phyloP scores from a whole-genome alignment of 2,888 invertebrate species.

The Watsonalla binaria region DNA sequence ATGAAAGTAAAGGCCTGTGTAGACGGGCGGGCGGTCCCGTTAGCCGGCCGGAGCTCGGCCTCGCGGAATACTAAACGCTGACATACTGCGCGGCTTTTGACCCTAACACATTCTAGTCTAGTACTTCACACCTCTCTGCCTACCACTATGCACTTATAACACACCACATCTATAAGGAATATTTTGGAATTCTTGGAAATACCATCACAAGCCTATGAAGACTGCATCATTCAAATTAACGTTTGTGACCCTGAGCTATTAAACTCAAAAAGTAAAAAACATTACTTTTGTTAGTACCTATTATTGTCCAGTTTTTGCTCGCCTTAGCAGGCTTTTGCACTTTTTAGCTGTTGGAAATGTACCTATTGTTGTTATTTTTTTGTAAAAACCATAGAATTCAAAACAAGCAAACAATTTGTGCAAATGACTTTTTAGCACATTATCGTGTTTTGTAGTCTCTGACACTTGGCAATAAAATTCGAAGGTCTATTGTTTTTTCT shows the following conservation, averaged over 20 bases:
- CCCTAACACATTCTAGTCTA: slow-evolving; percentile 76
- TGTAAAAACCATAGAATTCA: slow-evolving; percentile 35
- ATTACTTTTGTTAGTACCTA: slow-evolving; percentile 8
- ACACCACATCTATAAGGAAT: neutral
- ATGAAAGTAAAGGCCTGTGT: slow-evolving; percentile 76
- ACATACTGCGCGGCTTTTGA: slow-evolving; percentile 78
- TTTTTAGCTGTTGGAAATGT: slow-evolving; percentile 31
- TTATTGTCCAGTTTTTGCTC: slow-evolving; percentile 20
- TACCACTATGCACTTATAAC: slow-evolving; percentile 33
- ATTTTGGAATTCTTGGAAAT: neutral
- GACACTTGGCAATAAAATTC: slow-evolving; percentile 43
- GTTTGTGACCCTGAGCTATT: neutral
- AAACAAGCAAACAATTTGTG: slow-evolving; percentile 55
- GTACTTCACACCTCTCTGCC: slow-evolving; percentile 64
- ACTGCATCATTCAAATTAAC: neutral
- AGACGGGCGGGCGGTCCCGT: slow-evolving; percentile 68
- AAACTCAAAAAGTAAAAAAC: neutral
- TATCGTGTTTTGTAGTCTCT: slow-evolving; percentile 29
- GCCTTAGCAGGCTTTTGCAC: slow-evolving; percentile 41
- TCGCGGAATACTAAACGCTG: slow-evolving; percentile 77
- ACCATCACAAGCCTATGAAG: neutral
- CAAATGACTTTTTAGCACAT: slow-evolving; percentile 60
- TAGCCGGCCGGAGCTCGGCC: slow-evolving; percentile 65
- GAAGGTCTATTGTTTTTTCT: slow-evolving; percentile 34
- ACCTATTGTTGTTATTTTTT: slow-evolving; percentile 24